Percentiles rank a stretch among this genome's conserved stretches.
Conservation (phyloP, 2,888 invertebrate species). For the Polymixis flavicincta region DNA sequence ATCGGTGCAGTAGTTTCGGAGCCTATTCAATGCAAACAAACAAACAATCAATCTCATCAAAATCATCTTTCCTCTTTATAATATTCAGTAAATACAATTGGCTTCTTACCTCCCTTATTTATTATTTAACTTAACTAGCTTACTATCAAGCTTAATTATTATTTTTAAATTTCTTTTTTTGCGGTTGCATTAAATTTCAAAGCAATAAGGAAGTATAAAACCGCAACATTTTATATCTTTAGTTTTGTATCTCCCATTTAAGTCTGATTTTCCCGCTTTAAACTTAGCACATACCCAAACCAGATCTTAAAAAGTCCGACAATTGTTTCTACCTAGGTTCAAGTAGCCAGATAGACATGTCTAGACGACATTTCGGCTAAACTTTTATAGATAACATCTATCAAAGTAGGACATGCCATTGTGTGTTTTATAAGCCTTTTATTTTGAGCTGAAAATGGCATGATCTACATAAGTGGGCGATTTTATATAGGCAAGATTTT, state of each 20-base stretch:
- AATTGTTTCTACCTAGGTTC: constrained; percentile 44
- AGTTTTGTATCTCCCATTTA: constrained; percentile 28
- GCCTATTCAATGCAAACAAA: no score
- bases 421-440: constrained; percentile 49
- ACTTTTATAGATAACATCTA: constrained; percentile 66
- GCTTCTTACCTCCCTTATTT: no score
- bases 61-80: no score
- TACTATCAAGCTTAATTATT: background rate
- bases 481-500: constrained; percentile 13
- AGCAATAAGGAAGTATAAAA: constrained; percentile 30
- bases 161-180: background rate
- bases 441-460: constrained; percentile 45
- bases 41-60: no score
- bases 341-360: constrained; percentile 50
- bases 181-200: constrained; percentile 1
- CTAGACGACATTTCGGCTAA: constrained; percentile 65
- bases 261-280: constrained; percentile 22
- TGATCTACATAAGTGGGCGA: constrained; percentile 32
- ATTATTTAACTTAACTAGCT: no score
- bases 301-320: constrained; percentile 36
- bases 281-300: constrained; percentile 27
- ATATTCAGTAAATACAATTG: no score
- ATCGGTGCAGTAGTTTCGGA: no score
- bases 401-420: constrained; percentile 35
- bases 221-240: constrained; percentile 8